Conservation (phyloP, 2,888 invertebrate species). For the Aelia acuminata region DNA sequence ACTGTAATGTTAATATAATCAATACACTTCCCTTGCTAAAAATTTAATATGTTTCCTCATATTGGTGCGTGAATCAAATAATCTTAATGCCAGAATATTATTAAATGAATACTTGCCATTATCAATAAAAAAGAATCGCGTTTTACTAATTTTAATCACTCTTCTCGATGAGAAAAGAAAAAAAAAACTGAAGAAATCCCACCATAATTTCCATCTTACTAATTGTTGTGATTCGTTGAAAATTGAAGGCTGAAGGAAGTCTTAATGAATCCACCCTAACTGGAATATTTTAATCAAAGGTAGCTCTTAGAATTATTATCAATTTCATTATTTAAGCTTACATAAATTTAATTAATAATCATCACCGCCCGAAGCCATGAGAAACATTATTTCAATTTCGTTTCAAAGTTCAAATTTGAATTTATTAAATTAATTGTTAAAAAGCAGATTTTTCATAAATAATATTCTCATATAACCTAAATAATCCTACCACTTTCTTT, state of each 20-base stretch:
- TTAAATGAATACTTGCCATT: not conserved
- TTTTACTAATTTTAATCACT: not conserved
- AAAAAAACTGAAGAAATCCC: not conserved
- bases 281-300: not conserved
- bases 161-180: not conserved
- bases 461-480: too few relatives aligned
- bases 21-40: too few relatives aligned
- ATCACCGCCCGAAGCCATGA: not conserved
- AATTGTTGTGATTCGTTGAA: not conserved
- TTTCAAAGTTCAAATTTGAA: not conserved
- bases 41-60: too few relatives aligned
- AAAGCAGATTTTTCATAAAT: too few relatives aligned
- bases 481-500: too few relatives aligned
- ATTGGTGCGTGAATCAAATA: too few relatives aligned
- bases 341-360: not conserved
- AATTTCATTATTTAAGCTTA: not conserved
- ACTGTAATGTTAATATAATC: too few relatives aligned
- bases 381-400: not conserved
- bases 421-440: not conserved
- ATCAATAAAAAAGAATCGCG: not conserved
- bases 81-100: not conserved
- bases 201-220: not conserved
- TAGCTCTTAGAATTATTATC: not conserved
- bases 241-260: not conserved
- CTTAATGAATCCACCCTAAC: not conserved